Percentiles rank a stretch among this genome's conserved stretches.
Conservation (phyloP, 2,888 invertebrate genomes). For the Pristionchus maxplancki region DNA sequence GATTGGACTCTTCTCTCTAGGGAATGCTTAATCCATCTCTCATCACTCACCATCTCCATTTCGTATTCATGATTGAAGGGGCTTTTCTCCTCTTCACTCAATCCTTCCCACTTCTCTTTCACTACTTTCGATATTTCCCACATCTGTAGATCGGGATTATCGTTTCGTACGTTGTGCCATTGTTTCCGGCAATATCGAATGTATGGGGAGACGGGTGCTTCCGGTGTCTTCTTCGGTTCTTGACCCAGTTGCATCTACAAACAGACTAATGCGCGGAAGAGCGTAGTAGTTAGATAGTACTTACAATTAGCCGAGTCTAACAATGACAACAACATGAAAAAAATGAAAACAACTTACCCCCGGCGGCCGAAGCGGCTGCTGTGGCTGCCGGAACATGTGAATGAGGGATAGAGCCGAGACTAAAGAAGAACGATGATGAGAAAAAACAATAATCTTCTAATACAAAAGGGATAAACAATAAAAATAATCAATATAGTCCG, state of each 20-base stretch:
- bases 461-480: not conserved
- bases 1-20: conserved; percentile 14
- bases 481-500: not conserved
- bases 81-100: conserved; percentile 24
- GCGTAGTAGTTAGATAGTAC: too few species aligned
- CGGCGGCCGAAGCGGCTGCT: conserved; percentile 28
- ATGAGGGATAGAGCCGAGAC: not conserved
- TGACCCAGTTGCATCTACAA: not conserved
- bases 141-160: conserved; percentile 33
- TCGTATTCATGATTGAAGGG: conserved; percentile 49
- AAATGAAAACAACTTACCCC: not conserved
- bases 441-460: not conserved
- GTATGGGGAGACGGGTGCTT: conserved; percentile 38
- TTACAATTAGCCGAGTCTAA: not conserved
- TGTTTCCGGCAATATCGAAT: conserved; percentile 45
- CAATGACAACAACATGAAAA: not conserved
- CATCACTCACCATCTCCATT: conserved; percentile 41
- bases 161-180: conserved; percentile 40
- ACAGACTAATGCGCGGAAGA: not conserved
- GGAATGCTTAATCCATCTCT: not conserved
- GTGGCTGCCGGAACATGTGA: conserved; percentile 46
- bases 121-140: conserved; percentile 47
- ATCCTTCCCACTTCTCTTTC: conserved; percentile 47
- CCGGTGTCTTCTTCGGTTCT: conserved; percentile 43
- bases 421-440: not conserved